phyloP scores from a whole-genome alignment of 2,113 vertebrate genomes.

The Megaleporinus macrocephalus region DNA sequence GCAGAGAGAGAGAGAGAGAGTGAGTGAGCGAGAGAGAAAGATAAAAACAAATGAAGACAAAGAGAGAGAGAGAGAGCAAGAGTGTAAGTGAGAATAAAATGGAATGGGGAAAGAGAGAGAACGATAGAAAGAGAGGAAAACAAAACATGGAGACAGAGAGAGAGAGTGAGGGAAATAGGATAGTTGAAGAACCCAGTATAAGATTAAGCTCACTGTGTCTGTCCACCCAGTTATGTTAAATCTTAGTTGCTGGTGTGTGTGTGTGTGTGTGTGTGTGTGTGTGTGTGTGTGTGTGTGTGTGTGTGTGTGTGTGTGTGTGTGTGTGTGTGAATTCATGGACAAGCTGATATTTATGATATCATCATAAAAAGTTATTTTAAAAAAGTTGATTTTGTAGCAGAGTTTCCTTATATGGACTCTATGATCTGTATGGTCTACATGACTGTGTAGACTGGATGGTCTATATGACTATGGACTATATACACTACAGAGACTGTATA shows the following conservation, averaged over 20 bases:
- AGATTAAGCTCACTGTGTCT: background rate
- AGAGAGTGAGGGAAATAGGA: slow-evolving; percentile 5
- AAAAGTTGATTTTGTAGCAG: too few species aligned
- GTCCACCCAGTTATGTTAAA: background rate
- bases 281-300: background rate
- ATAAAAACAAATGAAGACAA: background rate
- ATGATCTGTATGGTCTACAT: too few species aligned
- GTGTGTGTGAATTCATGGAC: too few species aligned
- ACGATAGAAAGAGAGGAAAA: background rate
- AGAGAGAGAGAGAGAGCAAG: slow-evolving; percentile 18
- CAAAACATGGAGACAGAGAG: background rate
- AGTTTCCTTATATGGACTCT: too few species aligned
- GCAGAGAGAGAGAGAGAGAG: background rate
- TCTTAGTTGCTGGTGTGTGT: background rate
- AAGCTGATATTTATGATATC: too few species aligned
- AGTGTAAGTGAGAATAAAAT: background rate
- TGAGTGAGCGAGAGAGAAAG: background rate
- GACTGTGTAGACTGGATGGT: too few species aligned
- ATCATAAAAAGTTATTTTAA: too few species aligned
- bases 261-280: too few species aligned
- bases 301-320: background rate
- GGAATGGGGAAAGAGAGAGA: background rate
- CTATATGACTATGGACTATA: too few species aligned
- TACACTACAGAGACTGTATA: too few species aligned
- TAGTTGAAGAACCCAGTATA: background rate